A percentile compares a stretch with the other conserved stretches of the same genome.
Conservation (phyloP, 2,888 invertebrate species). For the Amiota mariae region DNA sequence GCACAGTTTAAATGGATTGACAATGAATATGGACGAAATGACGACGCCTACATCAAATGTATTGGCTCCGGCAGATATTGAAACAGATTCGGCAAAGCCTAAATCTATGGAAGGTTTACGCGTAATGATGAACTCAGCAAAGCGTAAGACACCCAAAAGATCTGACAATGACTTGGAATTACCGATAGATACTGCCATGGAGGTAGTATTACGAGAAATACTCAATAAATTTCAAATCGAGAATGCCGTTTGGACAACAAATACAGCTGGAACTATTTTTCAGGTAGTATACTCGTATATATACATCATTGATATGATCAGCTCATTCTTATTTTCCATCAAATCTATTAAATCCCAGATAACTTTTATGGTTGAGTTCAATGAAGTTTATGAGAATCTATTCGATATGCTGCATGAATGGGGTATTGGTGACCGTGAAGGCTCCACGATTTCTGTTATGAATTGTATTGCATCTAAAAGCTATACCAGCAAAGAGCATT, state of each 20-base stretch:
- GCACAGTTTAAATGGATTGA: not conserved
- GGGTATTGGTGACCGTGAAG: constrained; percentile 77
- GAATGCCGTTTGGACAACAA: constrained; percentile 77
- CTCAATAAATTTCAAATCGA: constrained; percentile 75
- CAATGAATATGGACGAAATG: not conserved
- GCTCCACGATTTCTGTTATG: constrained; percentile 78
- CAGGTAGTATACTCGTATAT: constrained; percentile 69
- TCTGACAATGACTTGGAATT: constrained; percentile 46
- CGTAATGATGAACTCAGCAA: constrained; percentile 47
- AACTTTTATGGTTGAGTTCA: constrained; percentile 77
- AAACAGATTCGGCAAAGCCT: constrained; percentile 39
- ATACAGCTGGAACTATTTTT: constrained; percentile 75
- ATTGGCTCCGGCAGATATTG: constrained; percentile 29
- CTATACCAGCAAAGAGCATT: constrained; percentile 44
- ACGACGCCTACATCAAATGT: not conserved
- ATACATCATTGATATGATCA: not conserved
- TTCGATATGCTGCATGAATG: constrained; percentile 77
- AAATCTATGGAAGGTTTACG: constrained; percentile 49
- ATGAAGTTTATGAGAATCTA: constrained; percentile 77
- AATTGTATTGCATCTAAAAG: constrained; percentile 77
- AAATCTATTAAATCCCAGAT: constrained; percentile 64
- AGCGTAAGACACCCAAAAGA: constrained; percentile 44
- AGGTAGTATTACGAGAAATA: constrained; percentile 75
- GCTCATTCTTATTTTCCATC: not conserved
- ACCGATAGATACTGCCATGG: constrained; percentile 63